Percentiles rank a stretch among this genome's conserved stretches.
phyloP scores from a whole-genome alignment of 2,113 vertebrate species.

The Callithrix jacchus region DNA sequence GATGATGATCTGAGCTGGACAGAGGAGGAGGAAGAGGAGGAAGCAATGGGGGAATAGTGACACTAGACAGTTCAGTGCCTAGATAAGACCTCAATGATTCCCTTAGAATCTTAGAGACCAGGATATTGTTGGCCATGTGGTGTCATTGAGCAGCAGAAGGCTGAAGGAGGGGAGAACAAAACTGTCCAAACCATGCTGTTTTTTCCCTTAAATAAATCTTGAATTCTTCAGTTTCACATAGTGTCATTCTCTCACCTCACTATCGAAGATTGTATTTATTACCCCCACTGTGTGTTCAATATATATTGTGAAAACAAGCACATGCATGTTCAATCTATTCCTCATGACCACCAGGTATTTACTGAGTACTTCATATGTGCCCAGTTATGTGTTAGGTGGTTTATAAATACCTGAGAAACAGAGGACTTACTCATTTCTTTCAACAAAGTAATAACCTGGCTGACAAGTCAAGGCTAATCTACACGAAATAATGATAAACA shows the following conservation, averaged over 20 bases:
- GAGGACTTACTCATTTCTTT: constrained; percentile 11
- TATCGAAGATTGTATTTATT: neutral
- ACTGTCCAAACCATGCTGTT: constrained; percentile 45
- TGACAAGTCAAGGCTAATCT: neutral
- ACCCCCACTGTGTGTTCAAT: neutral
- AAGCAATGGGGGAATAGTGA: constrained; percentile 63
- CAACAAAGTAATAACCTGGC: constrained; percentile 14
- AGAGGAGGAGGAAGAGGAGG: constrained; percentile 81
- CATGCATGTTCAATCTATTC: neutral
- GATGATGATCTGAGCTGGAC: constrained; percentile 87
- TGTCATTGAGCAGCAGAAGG: constrained; percentile 39
- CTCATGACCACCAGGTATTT: constrained; percentile 16
- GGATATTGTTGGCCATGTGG: constrained; percentile 31
- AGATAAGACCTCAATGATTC: neutral
- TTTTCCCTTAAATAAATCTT: constrained; percentile 67
- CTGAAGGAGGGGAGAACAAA: constrained; percentile 58
- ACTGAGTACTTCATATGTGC: neutral
- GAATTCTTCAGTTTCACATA: constrained; percentile 64
- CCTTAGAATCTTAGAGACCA: constrained; percentile 31
- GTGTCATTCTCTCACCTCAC: constrained; percentile 71
- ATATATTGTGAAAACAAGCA: constrained; percentile 48
- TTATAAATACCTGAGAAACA: constrained; percentile 34
- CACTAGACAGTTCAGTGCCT: neutral
- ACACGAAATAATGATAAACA: constrained; percentile 32
- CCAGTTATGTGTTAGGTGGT: constrained; percentile 7